Conservation (phyloP, 2,113 vertebrate genomes). For the Neodontobutis hainanensis region DNA sequence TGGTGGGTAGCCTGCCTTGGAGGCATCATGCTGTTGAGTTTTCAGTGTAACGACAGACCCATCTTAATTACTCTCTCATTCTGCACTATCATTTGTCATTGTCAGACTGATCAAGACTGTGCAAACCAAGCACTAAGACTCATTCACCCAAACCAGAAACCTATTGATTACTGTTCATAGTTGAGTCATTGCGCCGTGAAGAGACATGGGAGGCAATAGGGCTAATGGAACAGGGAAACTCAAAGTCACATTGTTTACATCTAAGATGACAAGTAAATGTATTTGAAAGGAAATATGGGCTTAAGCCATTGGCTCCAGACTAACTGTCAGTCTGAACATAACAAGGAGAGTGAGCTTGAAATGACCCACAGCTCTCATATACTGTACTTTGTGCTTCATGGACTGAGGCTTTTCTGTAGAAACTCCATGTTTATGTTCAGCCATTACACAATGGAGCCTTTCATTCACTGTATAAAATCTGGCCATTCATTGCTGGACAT, state of each 20-base stretch:
- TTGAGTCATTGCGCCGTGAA: constrained; percentile 64
- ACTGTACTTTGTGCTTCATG: constrained; percentile 8
- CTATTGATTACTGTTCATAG: constrained; percentile 78
- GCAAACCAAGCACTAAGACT: constrained; percentile 71
- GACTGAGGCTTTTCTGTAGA: constrained; percentile 18
- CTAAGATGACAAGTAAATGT: constrained; percentile 75
- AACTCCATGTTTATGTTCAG: constrained; percentile 13
- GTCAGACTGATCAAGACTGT: constrained; percentile 72
- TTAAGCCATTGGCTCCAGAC: constrained; percentile 54
- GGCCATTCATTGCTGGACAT: background rate
- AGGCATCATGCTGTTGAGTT: constrained; percentile 61
- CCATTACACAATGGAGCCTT: constrained; percentile 7
- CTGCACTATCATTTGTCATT: constrained; percentile 71
- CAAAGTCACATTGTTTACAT: constrained; percentile 79
- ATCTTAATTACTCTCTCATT: constrained; percentile 79
- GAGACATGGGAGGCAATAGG: constrained; percentile 69
- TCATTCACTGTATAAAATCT: constrained; percentile 5
- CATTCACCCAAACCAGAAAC: constrained; percentile 72
- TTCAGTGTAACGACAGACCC: constrained; percentile 67
- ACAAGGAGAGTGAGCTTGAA: constrained; percentile 38
- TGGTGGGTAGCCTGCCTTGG: constrained; percentile 53
- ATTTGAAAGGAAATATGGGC: constrained; percentile 70
- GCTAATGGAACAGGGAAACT: constrained; percentile 73
- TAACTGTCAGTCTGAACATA: constrained; percentile 51
- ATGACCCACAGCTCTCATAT: constrained; percentile 31